A percentile compares a stretch with the other conserved stretches of the same genome.
Evolutionary conservation across 2,113 vertebrate genomes (phyloP).

Genomic region (Apodemus speciosus): DNA sequence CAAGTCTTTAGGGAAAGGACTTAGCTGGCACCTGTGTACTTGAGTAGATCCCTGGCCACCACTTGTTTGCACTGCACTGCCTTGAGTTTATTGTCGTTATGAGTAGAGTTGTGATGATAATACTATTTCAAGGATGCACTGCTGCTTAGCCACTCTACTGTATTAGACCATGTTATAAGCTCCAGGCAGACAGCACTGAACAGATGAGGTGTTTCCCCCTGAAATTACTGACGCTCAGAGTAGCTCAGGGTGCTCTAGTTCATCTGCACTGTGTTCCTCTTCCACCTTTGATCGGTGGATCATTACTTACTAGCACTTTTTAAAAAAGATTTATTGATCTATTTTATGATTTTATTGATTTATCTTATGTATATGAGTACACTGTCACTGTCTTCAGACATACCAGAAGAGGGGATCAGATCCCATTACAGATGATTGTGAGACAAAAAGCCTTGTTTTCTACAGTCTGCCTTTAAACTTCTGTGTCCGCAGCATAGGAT

Average conservation of each 20-base stretch:
- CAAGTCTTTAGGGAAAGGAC: neutral
- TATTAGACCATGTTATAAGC: neutral
- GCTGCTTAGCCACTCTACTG: neutral
- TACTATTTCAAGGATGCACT: neutral
- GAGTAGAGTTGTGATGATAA: neutral
- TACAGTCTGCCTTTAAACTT: neutral
- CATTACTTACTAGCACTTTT: conserved; percentile 28
- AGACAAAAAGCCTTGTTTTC: neutral
- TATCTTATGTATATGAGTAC: too few species aligned
- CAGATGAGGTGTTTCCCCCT: neutral
- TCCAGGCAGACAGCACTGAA: neutral
- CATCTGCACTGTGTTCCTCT: neutral
- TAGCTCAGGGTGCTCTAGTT: neutral
- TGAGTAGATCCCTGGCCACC: neutral
- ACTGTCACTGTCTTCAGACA: too few species aligned
- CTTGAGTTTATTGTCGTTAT: neutral
- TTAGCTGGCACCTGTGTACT: neutral
- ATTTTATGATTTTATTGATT: too few species aligned
- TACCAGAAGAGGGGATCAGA: too few species aligned
- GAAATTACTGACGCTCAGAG: conserved; percentile 7
- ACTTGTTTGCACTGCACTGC: neutral
- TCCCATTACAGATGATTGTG: too few species aligned
- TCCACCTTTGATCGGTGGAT: neutral
- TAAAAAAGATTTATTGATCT: too few species aligned
- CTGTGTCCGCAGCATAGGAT: neutral